These are phyloP conservation scores for Prosapia bicincta DNA, from an alignment of 2,888 invertebrate genomes.

Conservation along the genomic window DNA sequence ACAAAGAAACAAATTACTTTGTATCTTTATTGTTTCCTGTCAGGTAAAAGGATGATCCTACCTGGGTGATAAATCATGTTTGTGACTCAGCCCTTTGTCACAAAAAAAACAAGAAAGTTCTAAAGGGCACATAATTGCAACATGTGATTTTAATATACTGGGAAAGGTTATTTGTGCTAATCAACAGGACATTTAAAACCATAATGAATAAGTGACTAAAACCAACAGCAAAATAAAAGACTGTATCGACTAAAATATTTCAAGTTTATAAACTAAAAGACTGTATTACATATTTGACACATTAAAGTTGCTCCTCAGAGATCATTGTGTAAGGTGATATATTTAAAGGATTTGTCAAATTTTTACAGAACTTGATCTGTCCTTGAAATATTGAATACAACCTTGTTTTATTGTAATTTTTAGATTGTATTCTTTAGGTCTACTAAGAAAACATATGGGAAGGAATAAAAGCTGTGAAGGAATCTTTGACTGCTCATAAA, in stretches of 20 bases:
- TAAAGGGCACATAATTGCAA: constrained; percentile 3
- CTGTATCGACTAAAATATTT: too few relatives aligned
- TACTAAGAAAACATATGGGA: constrained; percentile 27
- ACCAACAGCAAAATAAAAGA: too few relatives aligned
- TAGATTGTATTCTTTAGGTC: constrained; percentile 17
- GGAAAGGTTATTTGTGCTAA: constrained; percentile 8
- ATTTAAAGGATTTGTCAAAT: constrained; percentile 11
- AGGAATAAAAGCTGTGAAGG: constrained; percentile 29
- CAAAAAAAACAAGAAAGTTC: constrained; percentile 11
- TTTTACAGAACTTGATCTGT: constrained; percentile 7
- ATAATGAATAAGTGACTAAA: constrained; percentile 13
- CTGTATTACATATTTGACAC: constrained; percentile 11
- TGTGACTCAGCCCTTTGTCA: constrained; percentile 5
- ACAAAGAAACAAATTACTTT: constrained; percentile 8
- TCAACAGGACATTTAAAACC: constrained; percentile 7
- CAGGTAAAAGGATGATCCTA: too few relatives aligned
- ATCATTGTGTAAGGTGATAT: constrained; percentile 9
- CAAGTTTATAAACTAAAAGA: constrained; percentile 12
- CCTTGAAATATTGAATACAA: constrained; percentile 4
- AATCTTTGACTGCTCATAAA: constrained; percentile 35
- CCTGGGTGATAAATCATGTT: constrained; percentile 13
- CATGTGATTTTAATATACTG: constrained; percentile 13
- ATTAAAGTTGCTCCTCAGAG: constrained; percentile 13
- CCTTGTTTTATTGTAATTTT: constrained; percentile 5
- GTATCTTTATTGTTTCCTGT: too few relatives aligned